Evolutionary conservation across 2,888 invertebrate species (phyloP).

Genomic region (Apodemia zela): DNA sequence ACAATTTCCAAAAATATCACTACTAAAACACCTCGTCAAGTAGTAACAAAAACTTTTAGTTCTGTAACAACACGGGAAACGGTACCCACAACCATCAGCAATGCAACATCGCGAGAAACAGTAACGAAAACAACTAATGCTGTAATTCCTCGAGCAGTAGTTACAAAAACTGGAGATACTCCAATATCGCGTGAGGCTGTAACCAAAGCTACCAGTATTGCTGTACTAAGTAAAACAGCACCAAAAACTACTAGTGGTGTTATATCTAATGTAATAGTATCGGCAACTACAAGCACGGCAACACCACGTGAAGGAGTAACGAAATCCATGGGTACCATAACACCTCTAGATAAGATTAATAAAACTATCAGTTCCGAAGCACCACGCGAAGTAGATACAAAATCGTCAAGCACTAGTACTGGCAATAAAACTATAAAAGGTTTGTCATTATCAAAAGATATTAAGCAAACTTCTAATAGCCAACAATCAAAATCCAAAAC

Average conservation of each 20-base stretch:
- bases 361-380: background rate
- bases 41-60: background rate
- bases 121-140: background rate
- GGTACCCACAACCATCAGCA: background rate
- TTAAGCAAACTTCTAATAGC: constrained; percentile 21
- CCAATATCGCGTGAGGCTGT: background rate
- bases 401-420: constrained; percentile 11
- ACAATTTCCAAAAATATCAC: background rate
- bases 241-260: background rate
- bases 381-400: background rate
- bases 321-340: background rate
- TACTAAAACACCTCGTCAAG: background rate
- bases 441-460: constrained; percentile 22
- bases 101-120: background rate
- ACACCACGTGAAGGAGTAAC: background rate
- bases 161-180: background rate
- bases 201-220: background rate
- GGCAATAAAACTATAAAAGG: constrained; percentile 13
- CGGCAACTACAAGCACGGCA: background rate
- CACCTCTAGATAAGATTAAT: background rate
- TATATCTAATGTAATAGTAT: background rate
- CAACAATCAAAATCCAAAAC: constrained; percentile 30
- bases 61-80: background rate
- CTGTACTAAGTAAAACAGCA: background rate
- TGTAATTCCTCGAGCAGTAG: background rate